Evolutionary conservation across 2,113 vertebrate species (phyloP), one percentile per base, ranked within the genome.

Genomic region (Hypanus sabinus): DNA sequence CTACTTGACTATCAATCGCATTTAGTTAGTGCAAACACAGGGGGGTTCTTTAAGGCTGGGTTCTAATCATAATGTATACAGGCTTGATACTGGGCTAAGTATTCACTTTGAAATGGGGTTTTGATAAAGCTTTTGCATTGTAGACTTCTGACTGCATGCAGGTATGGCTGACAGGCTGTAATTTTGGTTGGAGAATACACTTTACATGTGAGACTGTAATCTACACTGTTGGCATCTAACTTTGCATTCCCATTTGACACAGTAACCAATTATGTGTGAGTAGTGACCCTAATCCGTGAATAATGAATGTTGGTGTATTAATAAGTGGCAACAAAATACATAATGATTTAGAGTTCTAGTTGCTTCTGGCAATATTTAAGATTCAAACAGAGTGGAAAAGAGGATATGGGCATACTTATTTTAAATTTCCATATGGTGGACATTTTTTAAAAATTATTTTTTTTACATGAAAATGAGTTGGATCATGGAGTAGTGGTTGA

Each of bases 311-410:
- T 46, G 70, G 11, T 93, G 68, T 75, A 75, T 73, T 93, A 93
- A 93, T 93, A 55, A 93, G 68, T 38, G 46, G 36, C 36, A 73
- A 70, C 55, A 73, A 93, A 93, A 73, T 75, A 93, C 90, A 71
- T 46, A 55, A 73, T 71, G 70, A 73, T 75, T 73, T 93, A 46
- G 73, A 73, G 91, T 24, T 55, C 22, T 70, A 93, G 11, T 75
- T 71, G 62, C 24, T 70, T 73, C 33, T 10, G 38, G 70, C 70
- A 30, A 30, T 55, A 22, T 75, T 55, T 73, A 73, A 93, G 91
- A 65, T 90, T 90, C 33, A 65, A 90, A 90, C 0, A 33, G 30
- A n/a, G 30, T 62, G 27, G 60, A n/a, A n/a, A 88, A 18, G 30
- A 62, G 83, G 65, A 65, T 18, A 22, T n/a, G 62, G 30, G 8